Evolutionary conservation across 2,888 invertebrate species (phyloP).

Genomic region (Drosophila nigritarsus): DNA sequence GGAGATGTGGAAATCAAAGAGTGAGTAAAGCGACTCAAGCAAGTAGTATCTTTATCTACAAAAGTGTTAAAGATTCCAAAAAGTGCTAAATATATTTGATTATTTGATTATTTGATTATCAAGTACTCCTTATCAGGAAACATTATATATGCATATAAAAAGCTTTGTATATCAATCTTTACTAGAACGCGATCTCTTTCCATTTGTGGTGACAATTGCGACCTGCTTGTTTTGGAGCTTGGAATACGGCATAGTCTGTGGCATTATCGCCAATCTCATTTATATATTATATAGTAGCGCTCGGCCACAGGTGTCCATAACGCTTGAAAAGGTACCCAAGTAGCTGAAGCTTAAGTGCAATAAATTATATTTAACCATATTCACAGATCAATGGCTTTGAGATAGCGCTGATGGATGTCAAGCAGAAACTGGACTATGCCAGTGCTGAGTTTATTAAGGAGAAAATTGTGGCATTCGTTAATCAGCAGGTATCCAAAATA

Average conservation of each 20-base stretch:
- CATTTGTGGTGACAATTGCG: constrained; percentile 93
- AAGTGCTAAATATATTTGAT: no score
- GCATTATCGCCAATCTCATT: constrained; percentile 91
- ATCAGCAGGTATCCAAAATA: constrained; percentile 87
- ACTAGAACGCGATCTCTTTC: constrained; percentile 93
- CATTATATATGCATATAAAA: background rate
- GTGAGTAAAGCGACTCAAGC: constrained; percentile 84
- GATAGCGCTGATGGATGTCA: constrained; percentile 88
- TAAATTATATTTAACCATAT: constrained; percentile 1
- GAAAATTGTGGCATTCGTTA: constrained; percentile 91
- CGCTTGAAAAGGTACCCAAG: constrained; percentile 76
- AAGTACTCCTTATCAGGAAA: background rate
- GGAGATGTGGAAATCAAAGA: constrained; percentile 92
- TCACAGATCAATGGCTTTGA: constrained; percentile 84
- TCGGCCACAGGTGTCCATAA: constrained; percentile 90
- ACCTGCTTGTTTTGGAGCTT: constrained; percentile 92
- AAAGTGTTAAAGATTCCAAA: background rate
- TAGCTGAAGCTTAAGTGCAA: constrained; percentile 24
- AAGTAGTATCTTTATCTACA: background rate
- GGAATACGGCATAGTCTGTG: constrained; percentile 94
- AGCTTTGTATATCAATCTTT: constrained; percentile 40
- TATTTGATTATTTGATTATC: no score
- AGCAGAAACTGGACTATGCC: constrained; percentile 91
- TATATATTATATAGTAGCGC: constrained; percentile 94
- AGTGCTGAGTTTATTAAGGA: constrained; percentile 90